Evolutionary conservation across 2,113 vertebrate species (phyloP).

Genomic region (Haemorhous mexicanus): DNA sequence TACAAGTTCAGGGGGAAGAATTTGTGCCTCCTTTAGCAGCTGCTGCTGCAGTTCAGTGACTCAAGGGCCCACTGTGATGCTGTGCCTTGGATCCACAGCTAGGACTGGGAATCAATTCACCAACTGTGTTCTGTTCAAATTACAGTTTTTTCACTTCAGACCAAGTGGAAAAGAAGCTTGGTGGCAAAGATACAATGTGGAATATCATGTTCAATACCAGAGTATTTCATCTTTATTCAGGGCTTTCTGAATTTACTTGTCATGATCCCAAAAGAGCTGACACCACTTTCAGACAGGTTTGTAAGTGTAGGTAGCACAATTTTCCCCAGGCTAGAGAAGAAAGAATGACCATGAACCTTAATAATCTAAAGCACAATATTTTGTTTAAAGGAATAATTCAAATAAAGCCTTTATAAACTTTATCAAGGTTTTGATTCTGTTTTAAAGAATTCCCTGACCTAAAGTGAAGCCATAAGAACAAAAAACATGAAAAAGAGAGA

Average conservation of each 20-base stretch:
- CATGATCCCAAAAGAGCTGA: not conserved
- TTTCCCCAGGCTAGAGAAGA: not conserved
- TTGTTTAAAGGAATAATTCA: not conserved
- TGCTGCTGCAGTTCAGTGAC: not conserved
- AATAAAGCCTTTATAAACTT: not conserved
- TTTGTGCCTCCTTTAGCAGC: not conserved
- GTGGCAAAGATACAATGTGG: not conserved
- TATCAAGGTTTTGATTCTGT: not conserved
- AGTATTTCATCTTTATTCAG: not conserved
- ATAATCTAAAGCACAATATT: not conserved
- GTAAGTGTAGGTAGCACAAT: not conserved
- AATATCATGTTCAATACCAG: not conserved
- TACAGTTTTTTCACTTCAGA: not conserved
- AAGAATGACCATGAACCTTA: not conserved
- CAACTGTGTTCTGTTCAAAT: not conserved
- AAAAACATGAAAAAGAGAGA: not conserved
- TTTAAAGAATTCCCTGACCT: not conserved
- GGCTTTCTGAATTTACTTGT: not conserved
- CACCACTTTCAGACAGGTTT: not conserved
- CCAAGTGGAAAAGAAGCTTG: not conserved
- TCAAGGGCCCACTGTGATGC: not conserved
- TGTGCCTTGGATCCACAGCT: not conserved
- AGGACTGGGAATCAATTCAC: not conserved
- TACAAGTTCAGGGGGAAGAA: not conserved
- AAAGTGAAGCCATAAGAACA: not conserved